Base-by-base conservation (phyloP, 2,888 invertebrate genomes). In the Polydesmus complanatus region DNA sequence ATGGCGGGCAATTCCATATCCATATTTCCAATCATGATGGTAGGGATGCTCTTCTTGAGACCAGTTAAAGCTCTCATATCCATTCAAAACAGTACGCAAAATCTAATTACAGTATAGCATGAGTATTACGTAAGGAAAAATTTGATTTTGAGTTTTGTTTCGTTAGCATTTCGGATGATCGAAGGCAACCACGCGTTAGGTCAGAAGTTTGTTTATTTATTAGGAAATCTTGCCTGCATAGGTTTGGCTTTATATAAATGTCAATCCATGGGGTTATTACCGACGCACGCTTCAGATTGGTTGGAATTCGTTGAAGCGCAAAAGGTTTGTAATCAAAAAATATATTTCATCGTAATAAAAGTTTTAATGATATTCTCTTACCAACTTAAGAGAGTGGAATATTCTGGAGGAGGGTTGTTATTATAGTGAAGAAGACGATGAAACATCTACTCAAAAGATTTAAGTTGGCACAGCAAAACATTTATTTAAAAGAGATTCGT, bases 21-120 rank as follows among this genome's bases (percentile, higher is more conserved):
- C 0, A 97, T 99, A 69, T 97, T 99, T 70, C 98, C 98, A 0
- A 98, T 99, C 55, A 98, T 99, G 98, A 99, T 99, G 98, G 95
- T 99, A 8, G 96, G 95, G 52, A 98, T 99, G 98, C 81, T 98
- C 77, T 86, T 97, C 68, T 87, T 97, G 69, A 80, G 96, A 64
- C 97, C 97, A 1, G 83, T 97, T 26, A 96, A 97, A 77, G 95
- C 97, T 1, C 79, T 98, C 61, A 90, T 97, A 73, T 80, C 91
- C 0, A 87, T 93, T 64, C 78, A 77, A 67, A 75, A 74, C 66
- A 78, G 72, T 79, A 68, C 70, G 73, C 69, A 50, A 48, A 60
- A 27, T 25, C 59, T 58, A 27, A 26, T 22, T 52, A 54, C 5
- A 23, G 19, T 22, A 5, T 14, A 53, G 27, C 22, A 48, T 3